A percentile compares a stretch with the other conserved stretches of the same genome.
phyloP scores from a whole-genome alignment of 2,113 vertebrate genomes.

The Galeopterus variegatus region DNA sequence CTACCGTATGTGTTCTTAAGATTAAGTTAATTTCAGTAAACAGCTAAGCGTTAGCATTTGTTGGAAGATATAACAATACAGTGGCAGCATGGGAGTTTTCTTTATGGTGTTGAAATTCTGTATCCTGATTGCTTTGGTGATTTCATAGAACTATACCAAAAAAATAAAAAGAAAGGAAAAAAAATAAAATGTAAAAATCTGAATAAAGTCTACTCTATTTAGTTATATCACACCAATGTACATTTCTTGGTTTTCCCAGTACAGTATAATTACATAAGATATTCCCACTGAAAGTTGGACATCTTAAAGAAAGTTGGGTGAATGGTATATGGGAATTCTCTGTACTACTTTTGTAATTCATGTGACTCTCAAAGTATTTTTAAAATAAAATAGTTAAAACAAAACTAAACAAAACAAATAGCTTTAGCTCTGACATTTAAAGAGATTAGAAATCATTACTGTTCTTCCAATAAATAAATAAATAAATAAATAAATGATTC shows the following conservation, averaged over 20 bases:
- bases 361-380: not conserved
- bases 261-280: not conserved
- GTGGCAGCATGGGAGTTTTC: not conserved
- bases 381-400: not conserved
- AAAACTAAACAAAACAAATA: too few species aligned
- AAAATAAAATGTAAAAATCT: not conserved
- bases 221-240: not conserved
- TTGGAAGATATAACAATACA: not conserved
- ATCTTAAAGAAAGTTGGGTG: not conserved
- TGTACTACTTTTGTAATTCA: not conserved
- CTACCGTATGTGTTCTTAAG: not conserved
- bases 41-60: not conserved
- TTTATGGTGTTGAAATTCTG: not conserved
- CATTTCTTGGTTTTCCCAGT: not conserved
- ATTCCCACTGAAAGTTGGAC: too few species aligned
- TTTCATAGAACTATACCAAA: not conserved
- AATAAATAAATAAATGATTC: not conserved
- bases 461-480: not conserved
- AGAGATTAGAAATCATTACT: not conserved
- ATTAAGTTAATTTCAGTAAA: not conserved
- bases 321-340: not conserved
- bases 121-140: not conserved
- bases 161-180: not conserved
- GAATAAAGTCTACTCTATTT: too few species aligned
- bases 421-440: not conserved